Evolutionary conservation across 2,113 vertebrate species (phyloP).

Genomic region (Cinclus mexicanus): DNA sequence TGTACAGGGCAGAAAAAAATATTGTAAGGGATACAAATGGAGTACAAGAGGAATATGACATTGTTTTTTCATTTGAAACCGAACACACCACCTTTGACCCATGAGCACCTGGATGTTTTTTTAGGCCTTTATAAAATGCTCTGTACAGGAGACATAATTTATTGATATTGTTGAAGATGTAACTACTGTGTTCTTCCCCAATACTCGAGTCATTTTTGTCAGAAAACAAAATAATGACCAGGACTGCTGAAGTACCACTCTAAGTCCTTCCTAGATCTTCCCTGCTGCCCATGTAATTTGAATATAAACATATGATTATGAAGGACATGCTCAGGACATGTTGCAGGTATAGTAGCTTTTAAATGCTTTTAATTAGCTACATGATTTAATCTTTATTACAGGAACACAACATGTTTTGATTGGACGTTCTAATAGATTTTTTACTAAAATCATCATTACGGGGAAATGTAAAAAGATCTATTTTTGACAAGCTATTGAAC

Average conservation of each 20-base stretch:
- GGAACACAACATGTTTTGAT: not conserved
- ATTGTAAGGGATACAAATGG: not conserved
- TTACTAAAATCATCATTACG: not conserved
- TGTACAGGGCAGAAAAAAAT: not conserved
- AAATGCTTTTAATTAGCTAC: not conserved
- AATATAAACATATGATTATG: not conserved
- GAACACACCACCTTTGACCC: not conserved
- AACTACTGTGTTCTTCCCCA: not conserved
- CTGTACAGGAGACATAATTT: not conserved
- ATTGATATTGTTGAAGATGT: not conserved
- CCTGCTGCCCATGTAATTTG: not conserved
- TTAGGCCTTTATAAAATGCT: not conserved
- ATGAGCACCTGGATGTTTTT: not conserved
- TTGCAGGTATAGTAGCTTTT: not conserved
- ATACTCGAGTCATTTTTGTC: not conserved
- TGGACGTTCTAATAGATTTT: not conserved
- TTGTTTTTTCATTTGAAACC: not conserved
- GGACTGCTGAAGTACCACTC: not conserved
- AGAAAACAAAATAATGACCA: not conserved
- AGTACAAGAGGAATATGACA: not conserved
- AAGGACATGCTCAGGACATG: not conserved
- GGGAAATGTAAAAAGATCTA: not conserved
- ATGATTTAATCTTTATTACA: not conserved
- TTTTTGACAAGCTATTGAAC: not conserved
- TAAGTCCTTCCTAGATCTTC: not conserved